Base-by-base conservation (phyloP, 1,140 invertebrate genomes). In the Conus ventricosus region DNA sequence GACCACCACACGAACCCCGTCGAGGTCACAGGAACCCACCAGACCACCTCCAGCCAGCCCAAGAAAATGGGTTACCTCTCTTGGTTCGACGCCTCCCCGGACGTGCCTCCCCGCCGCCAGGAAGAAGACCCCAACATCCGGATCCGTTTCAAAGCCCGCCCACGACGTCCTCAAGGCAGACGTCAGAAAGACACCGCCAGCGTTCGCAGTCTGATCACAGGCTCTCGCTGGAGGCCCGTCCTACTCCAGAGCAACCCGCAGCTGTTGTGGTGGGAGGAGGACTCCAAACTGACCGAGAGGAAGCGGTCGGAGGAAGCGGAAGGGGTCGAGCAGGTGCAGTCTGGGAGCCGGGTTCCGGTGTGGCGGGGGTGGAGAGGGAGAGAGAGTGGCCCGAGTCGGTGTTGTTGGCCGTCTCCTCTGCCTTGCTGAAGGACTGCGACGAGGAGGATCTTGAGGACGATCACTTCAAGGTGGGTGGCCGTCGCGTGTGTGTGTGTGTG, bases 401-500 rank as follows among this genome's bases (percentile, higher is more conserved):
- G 39, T 17, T 51, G 25, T 51, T 17, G n/a, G 39, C 11, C 51
- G 51, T 17, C 51, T 7, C 8, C 7, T 15, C 27, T 23, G 80
- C 51, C 15, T 23, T 51, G 51, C 39, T 5, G 15, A 23, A 54
- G 51, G 39, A 80, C 71, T 87, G 85, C 39, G 85, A 87, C 85
- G 13, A 76, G 71, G 75, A 76, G 0, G 51, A 27, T 6, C 13
- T 13, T 7, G 54, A 23, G 10, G 85, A 87, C 6, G 75, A 54
- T 7, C 51, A 57, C 51, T 87, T 87, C 85, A 87, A 57, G 85
- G 85, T 87, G n/a, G 53, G 85, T 55, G 5, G 67, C 15, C 8
- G 6, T 11, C 7, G 67, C 2, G 67, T 2, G 67, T 1, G 67
- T 20, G 67, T 20, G 67, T 20, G n/a, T n/a, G n/a, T n/a, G 7